Conservation (phyloP, 2,888 invertebrate species). For the Deilephila elpenor region DNA sequence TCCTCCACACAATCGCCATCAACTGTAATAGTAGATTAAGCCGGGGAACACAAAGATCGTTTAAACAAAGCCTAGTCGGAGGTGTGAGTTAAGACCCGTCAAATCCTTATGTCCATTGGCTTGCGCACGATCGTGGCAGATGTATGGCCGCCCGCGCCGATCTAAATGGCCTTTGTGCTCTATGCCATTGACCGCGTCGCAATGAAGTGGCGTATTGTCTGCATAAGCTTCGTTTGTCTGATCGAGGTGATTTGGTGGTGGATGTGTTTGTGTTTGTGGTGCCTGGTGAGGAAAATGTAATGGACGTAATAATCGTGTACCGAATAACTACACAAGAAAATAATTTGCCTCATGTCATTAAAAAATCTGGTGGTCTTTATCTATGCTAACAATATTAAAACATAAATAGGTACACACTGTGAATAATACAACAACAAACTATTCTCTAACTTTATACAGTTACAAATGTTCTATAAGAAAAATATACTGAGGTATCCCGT, state of each 20-base stretch:
- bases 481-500: no score
- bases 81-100: constrained; percentile 71
- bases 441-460: no score
- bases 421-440: no score
- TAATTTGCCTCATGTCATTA: no score
- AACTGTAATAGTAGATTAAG: constrained; percentile 25
- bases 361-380: no score
- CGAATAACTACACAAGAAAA: no score
- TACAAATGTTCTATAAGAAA: no score
- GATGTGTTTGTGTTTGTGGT: not conserved
- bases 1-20: constrained; percentile 9
- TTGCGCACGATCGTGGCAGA: constrained; percentile 75
- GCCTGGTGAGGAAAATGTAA: no score
- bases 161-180: constrained; percentile 47
- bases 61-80: constrained; percentile 67
- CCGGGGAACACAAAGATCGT: constrained; percentile 53
- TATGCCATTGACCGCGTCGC: constrained; percentile 60
- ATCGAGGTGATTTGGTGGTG: not conserved
- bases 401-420: no score
- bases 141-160: constrained; percentile 58
- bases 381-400: no score
- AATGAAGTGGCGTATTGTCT: constrained; percentile 28
- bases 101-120: constrained; percentile 77
- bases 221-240: not conserved
- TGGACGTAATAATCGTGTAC: no score